Evolutionary conservation across 2,113 vertebrate genomes (phyloP).

Genomic region (Emydocephalus ijimae): DNA sequence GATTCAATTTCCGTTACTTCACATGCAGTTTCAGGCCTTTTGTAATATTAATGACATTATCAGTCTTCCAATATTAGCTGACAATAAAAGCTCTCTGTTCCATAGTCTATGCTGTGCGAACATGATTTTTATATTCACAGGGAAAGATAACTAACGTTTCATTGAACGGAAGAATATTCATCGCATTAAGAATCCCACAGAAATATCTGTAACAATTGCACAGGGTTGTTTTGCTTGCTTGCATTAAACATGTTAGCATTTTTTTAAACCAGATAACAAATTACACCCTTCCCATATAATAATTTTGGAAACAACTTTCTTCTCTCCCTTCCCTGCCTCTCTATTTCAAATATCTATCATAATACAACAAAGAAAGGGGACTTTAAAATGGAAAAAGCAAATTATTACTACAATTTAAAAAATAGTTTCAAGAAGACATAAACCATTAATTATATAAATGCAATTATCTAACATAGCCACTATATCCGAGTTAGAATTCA

Average conservation of each 20-base stretch:
- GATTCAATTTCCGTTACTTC: slow-evolving; percentile 41
- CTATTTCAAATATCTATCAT: not conserved
- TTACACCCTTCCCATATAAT: not conserved
- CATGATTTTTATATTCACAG: not conserved
- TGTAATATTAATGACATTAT: slow-evolving; percentile 40
- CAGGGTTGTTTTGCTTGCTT: not conserved
- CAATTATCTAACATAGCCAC: slow-evolving; percentile 1
- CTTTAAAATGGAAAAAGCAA: not conserved
- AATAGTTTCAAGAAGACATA: not conserved
- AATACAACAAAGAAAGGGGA: not conserved
- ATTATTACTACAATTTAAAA: not conserved
- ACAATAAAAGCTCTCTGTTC: not conserved
- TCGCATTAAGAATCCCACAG: not conserved
- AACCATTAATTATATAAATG: not conserved
- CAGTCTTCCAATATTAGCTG: slow-evolving; percentile 16
- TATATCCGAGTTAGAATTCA: not conserved
- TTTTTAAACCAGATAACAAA: not conserved
- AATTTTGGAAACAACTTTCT: not conserved
- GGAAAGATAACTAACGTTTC: not conserved
- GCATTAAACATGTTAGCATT: not conserved
- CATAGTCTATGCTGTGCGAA: not conserved
- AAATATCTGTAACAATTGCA: not conserved
- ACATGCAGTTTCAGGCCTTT: slow-evolving; percentile 38
- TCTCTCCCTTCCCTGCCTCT: not conserved
- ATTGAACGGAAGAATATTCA: not conserved